A percentile compares a stretch with the other conserved stretches of the same genome.
Conservation (phyloP, 1,140 invertebrate genomes). For the Eriosoma lanigerum region DNA sequence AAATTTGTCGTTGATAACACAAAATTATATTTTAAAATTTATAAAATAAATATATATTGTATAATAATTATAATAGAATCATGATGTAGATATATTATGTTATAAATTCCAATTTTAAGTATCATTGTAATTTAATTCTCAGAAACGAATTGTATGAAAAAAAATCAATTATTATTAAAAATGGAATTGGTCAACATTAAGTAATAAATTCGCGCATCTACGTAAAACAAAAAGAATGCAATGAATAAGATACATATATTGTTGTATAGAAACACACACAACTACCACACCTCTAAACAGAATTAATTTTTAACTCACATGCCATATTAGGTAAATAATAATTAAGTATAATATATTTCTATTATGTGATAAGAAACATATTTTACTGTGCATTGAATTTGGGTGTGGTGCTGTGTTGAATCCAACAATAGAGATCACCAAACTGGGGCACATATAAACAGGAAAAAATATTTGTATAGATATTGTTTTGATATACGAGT, state of each 20-base stretch:
- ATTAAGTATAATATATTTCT: too few relatives aligned
- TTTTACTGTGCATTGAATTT: background rate
- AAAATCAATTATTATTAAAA: too few relatives aligned
- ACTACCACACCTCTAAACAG: too few relatives aligned
- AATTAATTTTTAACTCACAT: background rate
- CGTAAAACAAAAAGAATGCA: background rate
- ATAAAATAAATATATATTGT: background rate
- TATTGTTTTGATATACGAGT: background rate
- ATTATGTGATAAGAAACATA: background rate
- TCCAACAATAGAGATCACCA: conserved; percentile 4
- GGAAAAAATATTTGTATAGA: background rate
- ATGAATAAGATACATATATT: background rate
- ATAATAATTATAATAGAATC: background rate
- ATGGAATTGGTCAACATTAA: background rate
- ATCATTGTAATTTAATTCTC: background rate
- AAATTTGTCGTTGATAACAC: background rate
- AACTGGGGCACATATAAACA: background rate
- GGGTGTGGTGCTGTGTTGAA: background rate
- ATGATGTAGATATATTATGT: background rate
- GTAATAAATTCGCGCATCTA: background rate
- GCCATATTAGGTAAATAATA: too few relatives aligned
- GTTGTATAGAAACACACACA: background rate
- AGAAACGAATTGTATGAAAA: background rate
- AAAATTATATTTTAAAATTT: background rate
- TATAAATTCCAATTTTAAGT: background rate